These are phyloP conservation scores for Embidobia sp. DNA, from an alignment of 2,888 invertebrate species.

Conservation along the genomic window DNA sequence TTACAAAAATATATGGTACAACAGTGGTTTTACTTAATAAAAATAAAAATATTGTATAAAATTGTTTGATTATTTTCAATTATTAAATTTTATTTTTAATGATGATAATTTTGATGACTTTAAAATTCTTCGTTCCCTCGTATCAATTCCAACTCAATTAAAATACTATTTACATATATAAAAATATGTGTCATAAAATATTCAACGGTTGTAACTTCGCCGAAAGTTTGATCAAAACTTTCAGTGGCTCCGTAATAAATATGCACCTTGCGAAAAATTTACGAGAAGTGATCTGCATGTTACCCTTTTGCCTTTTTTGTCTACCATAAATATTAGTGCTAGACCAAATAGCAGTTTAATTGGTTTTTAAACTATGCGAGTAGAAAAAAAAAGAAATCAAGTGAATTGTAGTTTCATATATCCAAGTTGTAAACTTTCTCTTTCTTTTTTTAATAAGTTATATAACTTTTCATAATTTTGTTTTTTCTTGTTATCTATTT, in stretches of 20 bases:
- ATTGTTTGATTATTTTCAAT: too few relatives aligned
- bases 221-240: conserved; percentile 6
- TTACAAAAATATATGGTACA: too few relatives aligned
- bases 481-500: too few relatives aligned
- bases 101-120: too few relatives aligned
- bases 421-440: too few relatives aligned
- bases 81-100: not conserved
- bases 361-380: too few relatives aligned
- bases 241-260: not conserved
- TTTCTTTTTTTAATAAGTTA: too few relatives aligned
- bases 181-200: not conserved
- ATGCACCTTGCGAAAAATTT: conserved; percentile 7
- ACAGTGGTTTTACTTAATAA: too few relatives aligned
- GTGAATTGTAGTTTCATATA: too few relatives aligned
- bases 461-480: too few relatives aligned
- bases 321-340: not conserved
- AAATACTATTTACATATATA: not conserved
- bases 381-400: too few relatives aligned
- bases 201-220: not conserved
- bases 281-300: conserved; percentile 20
- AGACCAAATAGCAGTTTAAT: not conserved
- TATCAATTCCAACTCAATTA: not conserved
- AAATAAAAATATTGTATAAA: not conserved
- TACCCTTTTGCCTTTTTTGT: conserved; percentile 9
- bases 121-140: too few relatives aligned